Percentiles rank a stretch among this genome's conserved stretches.
Conservation (phyloP, 2,113 vertebrate genomes). For the Lutjanus erythropterus region DNA sequence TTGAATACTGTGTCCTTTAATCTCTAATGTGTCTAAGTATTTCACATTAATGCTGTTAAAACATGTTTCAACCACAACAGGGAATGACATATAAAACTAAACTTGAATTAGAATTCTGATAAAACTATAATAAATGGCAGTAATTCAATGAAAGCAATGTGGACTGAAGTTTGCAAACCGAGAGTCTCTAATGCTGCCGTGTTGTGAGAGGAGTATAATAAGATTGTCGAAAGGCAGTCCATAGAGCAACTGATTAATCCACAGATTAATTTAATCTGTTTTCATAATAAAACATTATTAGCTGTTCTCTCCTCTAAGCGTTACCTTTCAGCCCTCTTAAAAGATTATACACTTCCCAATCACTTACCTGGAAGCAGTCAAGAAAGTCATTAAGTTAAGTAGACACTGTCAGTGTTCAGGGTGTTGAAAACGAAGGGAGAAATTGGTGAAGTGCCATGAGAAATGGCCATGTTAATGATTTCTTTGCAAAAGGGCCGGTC, state of each 20-base stretch:
- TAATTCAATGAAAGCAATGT: not conserved
- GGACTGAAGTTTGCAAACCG: conserved; percentile 13
- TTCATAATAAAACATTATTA: conserved; percentile 64
- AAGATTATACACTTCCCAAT: conserved; percentile 68
- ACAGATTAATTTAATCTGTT: conserved; percentile 71
- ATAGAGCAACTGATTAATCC: conserved; percentile 62
- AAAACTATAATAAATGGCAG: not conserved
- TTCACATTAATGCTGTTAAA: not conserved
- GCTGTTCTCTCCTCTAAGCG: conserved; percentile 41
- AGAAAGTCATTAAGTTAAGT: conserved; percentile 76
- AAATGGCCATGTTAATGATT: conserved; percentile 78
- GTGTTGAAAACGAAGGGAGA: conserved; percentile 47
- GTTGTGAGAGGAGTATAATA: conserved; percentile 41
- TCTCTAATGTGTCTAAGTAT: not conserved
- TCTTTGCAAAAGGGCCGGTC: conserved; percentile 60
- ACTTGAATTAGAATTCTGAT: not conserved
- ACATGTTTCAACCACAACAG: not conserved
- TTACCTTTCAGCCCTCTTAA: conserved; percentile 69
- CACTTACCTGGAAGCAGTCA: conserved; percentile 72
- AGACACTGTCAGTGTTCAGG: conserved; percentile 59
- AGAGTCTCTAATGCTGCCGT: not conserved
- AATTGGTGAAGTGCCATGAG: conserved; percentile 70
- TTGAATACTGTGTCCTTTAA: not conserved
- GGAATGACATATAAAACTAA: not conserved
- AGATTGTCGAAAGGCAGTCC: conserved; percentile 29